Base-by-base conservation (phyloP, 2,888 invertebrate genomes). In the Watsonalla binaria region DNA sequence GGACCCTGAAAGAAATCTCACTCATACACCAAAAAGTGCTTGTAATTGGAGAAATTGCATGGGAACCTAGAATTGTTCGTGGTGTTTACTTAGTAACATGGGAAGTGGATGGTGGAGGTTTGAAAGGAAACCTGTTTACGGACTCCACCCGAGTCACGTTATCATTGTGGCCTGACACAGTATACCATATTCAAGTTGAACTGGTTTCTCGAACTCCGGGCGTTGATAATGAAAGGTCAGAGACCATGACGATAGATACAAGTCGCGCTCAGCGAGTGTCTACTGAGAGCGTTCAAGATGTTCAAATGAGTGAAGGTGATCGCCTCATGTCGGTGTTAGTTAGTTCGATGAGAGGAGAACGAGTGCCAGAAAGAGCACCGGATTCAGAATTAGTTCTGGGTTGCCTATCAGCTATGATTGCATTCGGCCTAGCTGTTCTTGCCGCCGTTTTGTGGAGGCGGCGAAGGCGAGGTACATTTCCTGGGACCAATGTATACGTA, bases 31-130 rank as follows among this genome's bases (percentile, higher is more conserved):
- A 94, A 78, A 94, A 94, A 82, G 94, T 94, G 60, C 78, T 93
- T 45, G 93, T 93, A 46, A 94, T 94, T 63, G 94, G 94, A 47
- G 94, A 94, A 85, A 94, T 95, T 63, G 93, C 94, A 50, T 95
- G 95, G 95, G 94, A 94, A 68, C 92, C 94, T 8, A 93, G 93
- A 82, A 92, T 93, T 74, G 91, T 86, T 54, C 92, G 92, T 52
- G 93, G 93, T 34, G 94, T 95, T 56, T 96, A 95, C 84, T 91
- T 96, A 73, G 95, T 96, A 52, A 95, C 95, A 59, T 96, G 96
- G 96, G 96, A 96, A 92, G 94, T 96, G 54, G 94, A 94, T 72
- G 95, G 95, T 56, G 95, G 95, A 65, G 95, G 95, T 61, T 89
- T 96, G 58, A 95, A 95, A 85, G 96, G 96, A 62, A 95, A 96